Percentiles rank a stretch among this genome's conserved stretches.
Conservation (phyloP, 2,113 vertebrate species). For the Pardalotus punctatus region DNA sequence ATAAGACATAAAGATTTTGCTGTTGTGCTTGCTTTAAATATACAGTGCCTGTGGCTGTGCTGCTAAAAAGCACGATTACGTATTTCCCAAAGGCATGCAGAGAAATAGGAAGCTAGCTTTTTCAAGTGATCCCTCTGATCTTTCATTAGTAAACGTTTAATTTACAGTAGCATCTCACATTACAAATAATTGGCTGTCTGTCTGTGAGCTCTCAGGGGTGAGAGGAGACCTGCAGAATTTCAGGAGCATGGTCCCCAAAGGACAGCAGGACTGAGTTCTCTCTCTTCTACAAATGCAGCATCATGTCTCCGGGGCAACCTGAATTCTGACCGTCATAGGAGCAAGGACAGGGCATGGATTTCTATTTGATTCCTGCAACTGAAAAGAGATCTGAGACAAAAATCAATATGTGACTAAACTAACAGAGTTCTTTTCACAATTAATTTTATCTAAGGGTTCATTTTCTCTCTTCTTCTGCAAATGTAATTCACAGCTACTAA, state of each 20-base stretch:
- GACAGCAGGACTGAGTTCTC: background rate
- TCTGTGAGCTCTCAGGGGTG: background rate
- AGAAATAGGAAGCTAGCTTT: constrained; percentile 14
- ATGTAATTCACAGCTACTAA: background rate
- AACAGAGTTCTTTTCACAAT: background rate
- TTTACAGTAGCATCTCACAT: constrained; percentile 22
- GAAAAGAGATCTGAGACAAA: constrained; percentile 9
- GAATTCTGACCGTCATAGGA: background rate
- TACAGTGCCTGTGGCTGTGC: background rate
- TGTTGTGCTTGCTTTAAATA: background rate
- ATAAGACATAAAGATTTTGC: background rate
- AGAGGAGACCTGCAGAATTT: background rate
- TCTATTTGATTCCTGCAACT: constrained; percentile 18
- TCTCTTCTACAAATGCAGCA: background rate
- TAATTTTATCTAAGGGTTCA: background rate
- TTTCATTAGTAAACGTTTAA: constrained; percentile 36
- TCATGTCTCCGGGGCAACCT: constrained; percentile 43
- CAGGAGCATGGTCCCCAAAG: background rate
- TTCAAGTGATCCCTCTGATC: constrained; percentile 32
- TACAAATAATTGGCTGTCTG: constrained; percentile 44
- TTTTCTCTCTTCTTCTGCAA: background rate
- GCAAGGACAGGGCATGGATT: constrained; percentile 22
- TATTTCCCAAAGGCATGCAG: constrained; percentile 31
- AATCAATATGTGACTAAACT: constrained; percentile 16
- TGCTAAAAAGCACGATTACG: background rate